Evolutionary conservation across 2,888 invertebrate genomes (phyloP), one percentile per base, ranked within the genome.

Genomic region (Cataglyphis cursor): DNA sequence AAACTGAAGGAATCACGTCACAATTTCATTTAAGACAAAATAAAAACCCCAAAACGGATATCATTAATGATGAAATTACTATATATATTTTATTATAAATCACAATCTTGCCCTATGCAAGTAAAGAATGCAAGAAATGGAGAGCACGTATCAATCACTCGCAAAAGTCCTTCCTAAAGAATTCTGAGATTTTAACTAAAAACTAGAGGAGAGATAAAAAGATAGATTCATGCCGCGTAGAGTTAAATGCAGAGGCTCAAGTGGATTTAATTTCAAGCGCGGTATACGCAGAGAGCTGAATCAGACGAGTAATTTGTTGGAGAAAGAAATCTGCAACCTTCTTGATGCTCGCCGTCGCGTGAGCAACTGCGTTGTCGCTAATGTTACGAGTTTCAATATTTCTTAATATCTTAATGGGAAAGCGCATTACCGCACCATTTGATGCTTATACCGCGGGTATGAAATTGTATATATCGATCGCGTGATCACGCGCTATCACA

Each of bases 381-480:
- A 88, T 85, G 81, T 83, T 83, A 75, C 82, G 84, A 70, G 84
- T 85, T 78, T 84, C 84, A 88, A 89, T 89, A 89, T 88, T 88
- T 89, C 89, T 89, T 85, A 89, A 89, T 88, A 84, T 88, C 89
- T 88, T 89, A 89, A 89, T 85, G 89, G 76, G 89, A 85, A 84
- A 85, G 81, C 78, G 83, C 88, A 89, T 89, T 89, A 89, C 85
- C 75, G 86, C 48, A 65, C 44, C 61, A 83, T 31, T 65, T 83
- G 87, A 73, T 80, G 76, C 28, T 64, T 72, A 61, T 75, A 54
- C 48, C 74, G 31, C 73, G 54, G 41, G 31, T 78, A 84, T 68
- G 76, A 87, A 84, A 87, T 84, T 81, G 82, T 81, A 65, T 82
- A 86, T 78, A 89, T 88, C 72, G 85, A 88, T 88, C 85, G 88